Conservation (phyloP, 2,888 invertebrate genomes). For the Drosophila gaucha region DNA sequence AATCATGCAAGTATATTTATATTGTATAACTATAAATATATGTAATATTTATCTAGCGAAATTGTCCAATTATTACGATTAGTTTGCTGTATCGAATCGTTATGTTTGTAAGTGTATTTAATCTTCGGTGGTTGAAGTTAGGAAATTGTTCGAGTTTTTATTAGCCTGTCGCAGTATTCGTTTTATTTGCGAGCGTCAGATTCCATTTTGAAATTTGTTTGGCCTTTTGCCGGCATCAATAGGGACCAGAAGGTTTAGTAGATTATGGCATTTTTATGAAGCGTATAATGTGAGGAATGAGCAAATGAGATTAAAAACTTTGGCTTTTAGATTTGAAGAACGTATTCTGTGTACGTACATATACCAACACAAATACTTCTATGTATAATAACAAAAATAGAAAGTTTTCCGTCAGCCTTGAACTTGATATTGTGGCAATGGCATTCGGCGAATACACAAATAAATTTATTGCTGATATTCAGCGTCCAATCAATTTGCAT, state of each 20-base stretch:
- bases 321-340: slow-evolving; percentile 4
- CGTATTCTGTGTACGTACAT: slow-evolving; percentile 3
- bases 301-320: slow-evolving; percentile 75
- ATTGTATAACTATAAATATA: neutral
- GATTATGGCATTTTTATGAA: slow-evolving; percentile 72
- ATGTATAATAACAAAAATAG: neutral
- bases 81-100: no score
- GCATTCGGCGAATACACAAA: slow-evolving; percentile 54
- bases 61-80: no score
- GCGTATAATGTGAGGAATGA: slow-evolving; percentile 70
- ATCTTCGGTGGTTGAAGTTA: neutral
- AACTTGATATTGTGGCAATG: slow-evolving; percentile 54
- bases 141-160: slow-evolving; percentile 10
- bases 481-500: slow-evolving; percentile 78
- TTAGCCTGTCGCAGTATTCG: slow-evolving; percentile 52
- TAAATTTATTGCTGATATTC: slow-evolving; percentile 62
- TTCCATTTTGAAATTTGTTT: slow-evolving; percentile 46
- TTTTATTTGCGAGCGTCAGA: slow-evolving; percentile 37
- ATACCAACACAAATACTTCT: no score
- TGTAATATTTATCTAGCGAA: no score
- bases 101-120: slow-evolving; percentile 11
- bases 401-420: slow-evolving; percentile 19
- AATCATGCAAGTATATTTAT: neutral
- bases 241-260: slow-evolving; percentile 65
- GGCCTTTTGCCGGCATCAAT: no score